Percentiles rank a stretch among this genome's conserved stretches.
Conservation (phyloP, 2,797 vertebrate genomes). For the Lacerta agilis region DNA sequence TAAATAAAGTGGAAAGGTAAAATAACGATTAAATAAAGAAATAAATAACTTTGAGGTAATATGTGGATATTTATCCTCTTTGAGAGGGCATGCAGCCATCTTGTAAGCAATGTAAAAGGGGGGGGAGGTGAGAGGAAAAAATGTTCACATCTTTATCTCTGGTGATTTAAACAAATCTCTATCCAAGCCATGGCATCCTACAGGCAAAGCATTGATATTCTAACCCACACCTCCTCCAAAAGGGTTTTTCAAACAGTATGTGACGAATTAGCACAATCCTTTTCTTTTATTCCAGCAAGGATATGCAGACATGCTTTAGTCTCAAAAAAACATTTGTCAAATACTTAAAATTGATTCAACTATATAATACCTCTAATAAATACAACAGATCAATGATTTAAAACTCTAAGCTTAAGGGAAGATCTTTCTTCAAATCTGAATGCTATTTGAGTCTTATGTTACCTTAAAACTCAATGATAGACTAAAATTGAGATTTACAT, state of each 20-base stretch:
- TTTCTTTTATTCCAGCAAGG: slow-evolving; percentile 46
- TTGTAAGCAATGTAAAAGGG: not conserved
- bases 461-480: slow-evolving; percentile 22
- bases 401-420: slow-evolving; percentile 26
- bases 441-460: slow-evolving; percentile 4
- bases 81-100: not conserved
- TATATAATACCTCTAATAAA: slow-evolving; percentile 35
- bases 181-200: slow-evolving; percentile 17
- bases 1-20: not conserved
- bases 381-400: slow-evolving; percentile 18
- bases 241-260: not conserved
- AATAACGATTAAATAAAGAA: not conserved
- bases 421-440: slow-evolving; percentile 37
- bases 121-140: not conserved
- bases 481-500: slow-evolving; percentile 38
- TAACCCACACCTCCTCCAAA: slow-evolving; percentile 21
- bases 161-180: slow-evolving; percentile 14
- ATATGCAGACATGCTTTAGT: not conserved
- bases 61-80: not conserved
- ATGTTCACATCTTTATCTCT: not conserved
- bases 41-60: not conserved
- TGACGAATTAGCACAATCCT: slow-evolving; percentile 42
- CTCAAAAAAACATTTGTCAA: slow-evolving; percentile 21
- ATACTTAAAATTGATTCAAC: slow-evolving; percentile 32
- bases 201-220: slow-evolving; percentile 34